These are phyloP conservation scores for Acanthoscelides obtectus DNA, from an alignment of 2,888 invertebrate species.

Conservation along the genomic window DNA sequence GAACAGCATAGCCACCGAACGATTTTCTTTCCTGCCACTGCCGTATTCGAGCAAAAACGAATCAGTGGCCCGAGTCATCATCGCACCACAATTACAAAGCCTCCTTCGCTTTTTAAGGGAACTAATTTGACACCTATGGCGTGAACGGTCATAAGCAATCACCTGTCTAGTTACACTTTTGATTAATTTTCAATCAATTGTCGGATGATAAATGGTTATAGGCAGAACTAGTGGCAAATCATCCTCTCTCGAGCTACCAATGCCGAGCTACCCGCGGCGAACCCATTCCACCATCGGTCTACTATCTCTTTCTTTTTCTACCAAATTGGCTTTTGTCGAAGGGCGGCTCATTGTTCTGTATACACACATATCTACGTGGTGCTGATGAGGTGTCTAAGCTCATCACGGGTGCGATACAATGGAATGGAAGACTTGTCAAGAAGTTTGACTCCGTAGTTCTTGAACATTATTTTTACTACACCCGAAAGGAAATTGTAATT, in stretches of 20 bases:
- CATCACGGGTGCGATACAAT: not conserved
- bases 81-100: conserved; percentile 31
- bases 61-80: conserved; percentile 21
- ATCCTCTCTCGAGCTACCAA: conserved; percentile 14
- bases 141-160: conserved; percentile 48
- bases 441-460: not conserved
- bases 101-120: conserved; percentile 35
- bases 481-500: no score
- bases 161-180: conserved; percentile 50
- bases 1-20: no score
- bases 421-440: not conserved
- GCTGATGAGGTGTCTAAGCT: not conserved
- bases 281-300: not conserved
- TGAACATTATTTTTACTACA: no score
- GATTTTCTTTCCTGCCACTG: not conserved
- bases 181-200: conserved; percentile 51
- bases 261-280: not conserved
- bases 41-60: conserved; percentile 10
- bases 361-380: not conserved
- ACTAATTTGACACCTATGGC: conserved; percentile 48
- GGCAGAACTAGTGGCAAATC: conserved; percentile 34
- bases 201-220: conserved; percentile 46
- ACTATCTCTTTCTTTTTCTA: conserved; percentile 14
- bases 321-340: conserved; percentile 21
- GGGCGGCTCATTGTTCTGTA: conserved; percentile 9